Evolutionary conservation across 2,888 invertebrate species (phyloP).

Genomic region (Monoplex corrugatus): DNA sequence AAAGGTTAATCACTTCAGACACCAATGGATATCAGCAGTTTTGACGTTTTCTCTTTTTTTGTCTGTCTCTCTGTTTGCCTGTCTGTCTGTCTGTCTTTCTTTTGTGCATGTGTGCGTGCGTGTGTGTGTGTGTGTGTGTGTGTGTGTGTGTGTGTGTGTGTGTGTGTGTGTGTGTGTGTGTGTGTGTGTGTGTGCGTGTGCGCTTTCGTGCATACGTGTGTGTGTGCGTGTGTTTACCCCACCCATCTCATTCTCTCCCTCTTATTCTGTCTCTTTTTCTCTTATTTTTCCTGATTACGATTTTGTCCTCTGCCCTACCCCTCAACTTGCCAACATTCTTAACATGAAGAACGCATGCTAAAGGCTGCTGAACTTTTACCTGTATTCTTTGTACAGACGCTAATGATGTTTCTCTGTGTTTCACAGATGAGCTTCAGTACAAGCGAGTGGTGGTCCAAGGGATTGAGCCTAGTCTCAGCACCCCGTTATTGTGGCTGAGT

Average conservation of each 20-base stretch:
- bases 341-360: no score
- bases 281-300: no score
- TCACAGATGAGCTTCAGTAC: constrained; percentile 55
- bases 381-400: background rate
- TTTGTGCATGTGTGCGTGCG: background rate
- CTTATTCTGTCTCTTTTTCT: no score
- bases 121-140: constrained; percentile 8
- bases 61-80: background rate
- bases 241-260: no score
- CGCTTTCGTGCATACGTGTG: background rate
- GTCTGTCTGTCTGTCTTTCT: background rate
- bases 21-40: no score
- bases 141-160: background rate
- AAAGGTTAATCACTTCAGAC: no score
- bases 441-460: constrained; percentile 89
- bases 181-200: background rate
- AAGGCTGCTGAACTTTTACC: no score
- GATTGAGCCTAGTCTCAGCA: constrained; percentile 91
- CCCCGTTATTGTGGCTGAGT: constrained; percentile 97
- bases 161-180: background rate
- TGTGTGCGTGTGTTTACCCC: no score
- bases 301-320: no score
- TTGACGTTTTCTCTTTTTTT: background rate
- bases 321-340: no score
- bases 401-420: background rate